These are phyloP conservation scores for Platyura marginata DNA, from an alignment of 1,140 invertebrate species.

Conservation along the genomic window DNA sequence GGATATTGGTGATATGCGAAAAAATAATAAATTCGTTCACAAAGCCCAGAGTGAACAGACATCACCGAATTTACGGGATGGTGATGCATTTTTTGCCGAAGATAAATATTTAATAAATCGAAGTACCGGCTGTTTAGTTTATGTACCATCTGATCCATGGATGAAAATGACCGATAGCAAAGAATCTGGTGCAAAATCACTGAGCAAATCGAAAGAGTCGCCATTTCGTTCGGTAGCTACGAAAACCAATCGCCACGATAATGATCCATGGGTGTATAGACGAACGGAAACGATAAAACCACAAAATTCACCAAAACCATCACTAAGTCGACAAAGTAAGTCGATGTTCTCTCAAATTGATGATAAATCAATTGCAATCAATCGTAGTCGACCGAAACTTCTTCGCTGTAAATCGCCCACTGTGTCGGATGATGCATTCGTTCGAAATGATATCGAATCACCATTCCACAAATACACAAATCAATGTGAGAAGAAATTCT, in stretches of 20 bases:
- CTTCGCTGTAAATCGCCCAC: background rate
- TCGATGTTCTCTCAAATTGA: background rate
- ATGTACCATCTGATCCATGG: slow-evolving; percentile 21
- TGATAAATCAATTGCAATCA: background rate
- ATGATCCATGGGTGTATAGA: slow-evolving; percentile 3
- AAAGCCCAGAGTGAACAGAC: slow-evolving; percentile 17
- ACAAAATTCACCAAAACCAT: background rate
- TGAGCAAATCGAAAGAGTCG: too few species aligned
- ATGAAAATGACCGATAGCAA: slow-evolving; percentile 16
- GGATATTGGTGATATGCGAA: background rate
- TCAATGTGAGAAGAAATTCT: background rate
- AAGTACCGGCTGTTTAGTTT: slow-evolving; percentile 16
- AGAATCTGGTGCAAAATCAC: background rate
- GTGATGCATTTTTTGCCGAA: slow-evolving; percentile 10
- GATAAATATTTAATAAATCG: slow-evolving; percentile 11
- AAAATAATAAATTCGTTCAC: slow-evolving; percentile 8
- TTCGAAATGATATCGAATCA: background rate
- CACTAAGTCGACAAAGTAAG: background rate
- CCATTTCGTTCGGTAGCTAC: too few species aligned
- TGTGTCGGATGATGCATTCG: background rate
- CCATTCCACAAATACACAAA: background rate
- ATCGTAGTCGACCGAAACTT: background rate
- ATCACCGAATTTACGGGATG: slow-evolving; percentile 19
- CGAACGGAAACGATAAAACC: background rate
- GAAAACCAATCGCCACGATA: background rate